A percentile compares a stretch with the other conserved stretches of the same genome.
phyloP scores from a whole-genome alignment of 2,888 invertebrate species.

The Drosophila lutescens region DNA sequence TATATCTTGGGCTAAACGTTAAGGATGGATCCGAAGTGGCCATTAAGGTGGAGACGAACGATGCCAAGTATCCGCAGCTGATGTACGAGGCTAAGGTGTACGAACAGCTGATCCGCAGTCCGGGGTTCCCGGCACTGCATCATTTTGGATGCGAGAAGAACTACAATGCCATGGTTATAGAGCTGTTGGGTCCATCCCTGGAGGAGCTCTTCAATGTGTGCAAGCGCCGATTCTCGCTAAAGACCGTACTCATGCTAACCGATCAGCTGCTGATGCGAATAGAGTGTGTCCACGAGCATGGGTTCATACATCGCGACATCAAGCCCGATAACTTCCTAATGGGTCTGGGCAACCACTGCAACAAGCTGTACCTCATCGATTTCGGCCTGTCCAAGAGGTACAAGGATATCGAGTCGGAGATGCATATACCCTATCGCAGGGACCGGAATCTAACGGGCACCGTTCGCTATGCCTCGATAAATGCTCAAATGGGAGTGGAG shows the following conservation, averaged over 20 bases:
- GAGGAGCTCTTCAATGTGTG: constrained; percentile 99
- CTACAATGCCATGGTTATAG: constrained; percentile 99
- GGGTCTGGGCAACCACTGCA: constrained; percentile 98
- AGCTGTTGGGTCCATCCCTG: constrained; percentile 97
- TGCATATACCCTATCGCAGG: constrained; percentile 97
- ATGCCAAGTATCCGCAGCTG: constrained; percentile 98
- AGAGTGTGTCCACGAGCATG: constrained; percentile 98
- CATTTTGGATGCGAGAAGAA: constrained; percentile 97
- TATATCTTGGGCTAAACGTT: constrained; percentile 96
- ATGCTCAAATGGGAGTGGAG: constrained; percentile 99
- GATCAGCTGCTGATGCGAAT: constrained; percentile 96
- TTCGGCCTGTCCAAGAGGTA: constrained; percentile 99
- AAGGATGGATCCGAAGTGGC: constrained; percentile 98
- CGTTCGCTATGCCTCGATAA: constrained; percentile 98
- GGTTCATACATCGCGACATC: constrained; percentile 99
- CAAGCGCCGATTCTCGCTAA: constrained; percentile 98
- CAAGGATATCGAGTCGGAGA: constrained; percentile 94
- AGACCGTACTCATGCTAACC: constrained; percentile 98
- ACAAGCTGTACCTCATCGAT: constrained; percentile 98
- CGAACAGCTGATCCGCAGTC: constrained; percentile 97
- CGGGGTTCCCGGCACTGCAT: constrained; percentile 96
- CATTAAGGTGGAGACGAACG: constrained; percentile 97
- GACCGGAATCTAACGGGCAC: constrained; percentile 97
- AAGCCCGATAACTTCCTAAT: constrained; percentile 99
- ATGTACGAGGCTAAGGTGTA: constrained; percentile 99